A percentile compares a stretch with the other conserved stretches of the same genome.
phyloP scores from a whole-genome alignment of 2,888 invertebrate genomes.

The Drosophila aldrichi region DNA sequence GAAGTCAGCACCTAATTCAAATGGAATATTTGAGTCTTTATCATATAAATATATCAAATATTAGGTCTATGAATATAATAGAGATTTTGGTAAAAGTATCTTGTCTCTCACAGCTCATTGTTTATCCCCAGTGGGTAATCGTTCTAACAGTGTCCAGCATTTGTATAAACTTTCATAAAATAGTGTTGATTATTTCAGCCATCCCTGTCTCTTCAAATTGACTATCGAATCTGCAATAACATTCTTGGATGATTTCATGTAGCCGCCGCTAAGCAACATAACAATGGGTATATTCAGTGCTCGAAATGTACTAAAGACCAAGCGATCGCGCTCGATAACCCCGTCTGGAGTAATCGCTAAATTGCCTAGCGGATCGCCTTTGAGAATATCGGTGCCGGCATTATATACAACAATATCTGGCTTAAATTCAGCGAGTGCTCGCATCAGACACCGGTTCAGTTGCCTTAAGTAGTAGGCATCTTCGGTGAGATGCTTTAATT shows the following conservation, averaged over 20 bases:
- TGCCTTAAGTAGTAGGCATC: constrained; percentile 90
- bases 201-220: constrained; percentile 89
- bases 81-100: neutral
- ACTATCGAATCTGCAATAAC: constrained; percentile 94
- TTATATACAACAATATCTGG: constrained; percentile 95
- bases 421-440: constrained; percentile 89
- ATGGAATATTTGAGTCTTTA: neutral
- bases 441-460: constrained; percentile 89
- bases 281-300: constrained; percentile 90
- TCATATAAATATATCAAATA: neutral
- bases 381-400: constrained; percentile 95
- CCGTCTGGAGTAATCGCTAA: constrained; percentile 91
- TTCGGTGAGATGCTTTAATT: constrained; percentile 88
- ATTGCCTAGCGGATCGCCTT: constrained; percentile 91
- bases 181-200: constrained; percentile 81
- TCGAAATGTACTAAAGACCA: constrained; percentile 91
- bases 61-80: neutral
- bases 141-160: constrained; percentile 15
- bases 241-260: constrained; percentile 90
- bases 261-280: constrained; percentile 96
- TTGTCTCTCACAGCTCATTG: constrained; percentile 28
- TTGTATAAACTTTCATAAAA: neutral
- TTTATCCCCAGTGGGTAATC: constrained; percentile 3
- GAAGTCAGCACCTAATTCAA: neutral
- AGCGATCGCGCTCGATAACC: constrained; percentile 93